Evolutionary conservation across 2,888 invertebrate species (phyloP), one percentile per base, ranked within the genome.

Genomic region (Orthonychiurus folsomi): DNA sequence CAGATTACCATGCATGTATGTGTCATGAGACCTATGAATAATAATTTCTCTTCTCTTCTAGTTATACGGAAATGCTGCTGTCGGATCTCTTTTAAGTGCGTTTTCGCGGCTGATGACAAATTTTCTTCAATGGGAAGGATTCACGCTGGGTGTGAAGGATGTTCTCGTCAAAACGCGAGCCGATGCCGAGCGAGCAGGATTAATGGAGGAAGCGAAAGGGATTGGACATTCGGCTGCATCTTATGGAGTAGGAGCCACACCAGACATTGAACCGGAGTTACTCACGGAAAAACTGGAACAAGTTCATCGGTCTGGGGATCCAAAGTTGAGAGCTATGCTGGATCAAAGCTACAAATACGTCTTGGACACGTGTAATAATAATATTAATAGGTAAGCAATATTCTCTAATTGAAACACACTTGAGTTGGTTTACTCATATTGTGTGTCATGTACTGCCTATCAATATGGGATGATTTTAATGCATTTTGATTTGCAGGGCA

Each of bases 81-180:
- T 95, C 0, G 86, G 87, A 56, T 82, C 84, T 59, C 77, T 99
- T 50, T 79, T 99, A 12, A 93, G 92, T 62, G 86, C 93, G 1
- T 87, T 99, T 74, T 91, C 94, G 0, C 89, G 93, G 77, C 80
- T 97, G 0, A 97, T 97, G 75, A 94, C 93, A 12, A 82, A 84
- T 64, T 94, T 87, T 76, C 81, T 99, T 1, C 94, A 95, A 80
- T 84, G 84, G 76, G 84, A 87, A 74, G 97, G 97, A 2, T 99
- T 99, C 75, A 93, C 96, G 0, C 81, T 99, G 24, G 96, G 97
- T 28, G 90, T 97, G 0, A 86, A 88, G 75, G 99, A 99, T 78
- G 96, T 99, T 79, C 78, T 97, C 18, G 88, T 95, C 0, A 81
- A 84, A 0, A 75, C 79, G 0, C 80, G 84, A 73, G 90, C 90